Percentiles rank a stretch among this genome's conserved stretches.
phyloP scores from a whole-genome alignment of 2,113 vertebrate genomes.

The Nesogale talazaci region DNA sequence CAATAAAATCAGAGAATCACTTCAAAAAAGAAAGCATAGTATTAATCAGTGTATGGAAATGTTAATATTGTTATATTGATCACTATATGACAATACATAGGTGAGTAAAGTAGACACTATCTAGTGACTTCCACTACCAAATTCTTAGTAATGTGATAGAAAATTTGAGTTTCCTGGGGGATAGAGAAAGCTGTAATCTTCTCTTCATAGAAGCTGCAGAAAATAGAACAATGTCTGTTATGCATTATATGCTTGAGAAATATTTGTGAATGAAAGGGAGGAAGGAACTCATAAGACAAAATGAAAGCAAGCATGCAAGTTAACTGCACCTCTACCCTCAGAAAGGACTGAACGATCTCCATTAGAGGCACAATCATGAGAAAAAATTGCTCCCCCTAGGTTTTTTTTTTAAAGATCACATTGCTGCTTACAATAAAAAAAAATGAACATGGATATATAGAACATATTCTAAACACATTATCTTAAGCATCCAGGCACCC shows the following conservation, averaged over 20 bases:
- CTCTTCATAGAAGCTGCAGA: neutral
- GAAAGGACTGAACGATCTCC: neutral
- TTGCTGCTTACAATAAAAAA: neutral
- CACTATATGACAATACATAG: neutral
- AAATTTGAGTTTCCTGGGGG: neutral
- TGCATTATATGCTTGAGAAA: neutral
- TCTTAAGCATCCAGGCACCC: neutral
- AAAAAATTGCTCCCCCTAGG: neutral
- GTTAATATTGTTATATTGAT: neutral
- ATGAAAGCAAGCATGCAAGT: neutral
- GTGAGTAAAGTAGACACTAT: neutral
- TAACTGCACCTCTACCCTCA: neutral
- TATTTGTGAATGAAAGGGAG: slow-evolving; percentile 10
- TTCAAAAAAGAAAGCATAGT: neutral
- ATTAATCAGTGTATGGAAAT: neutral
- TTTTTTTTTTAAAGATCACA: neutral
- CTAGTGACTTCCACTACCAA: neutral
- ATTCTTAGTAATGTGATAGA: neutral
- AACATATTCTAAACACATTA: neutral
- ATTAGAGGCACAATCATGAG: accelerated
- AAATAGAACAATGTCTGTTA: neutral
- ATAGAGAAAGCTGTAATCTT: neutral
- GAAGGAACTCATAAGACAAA: neutral
- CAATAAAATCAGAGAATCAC: slow-evolving; percentile 6
- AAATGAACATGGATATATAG: neutral